phyloP scores from a whole-genome alignment of 2,888 invertebrate species.

The Tipula helvola region DNA sequence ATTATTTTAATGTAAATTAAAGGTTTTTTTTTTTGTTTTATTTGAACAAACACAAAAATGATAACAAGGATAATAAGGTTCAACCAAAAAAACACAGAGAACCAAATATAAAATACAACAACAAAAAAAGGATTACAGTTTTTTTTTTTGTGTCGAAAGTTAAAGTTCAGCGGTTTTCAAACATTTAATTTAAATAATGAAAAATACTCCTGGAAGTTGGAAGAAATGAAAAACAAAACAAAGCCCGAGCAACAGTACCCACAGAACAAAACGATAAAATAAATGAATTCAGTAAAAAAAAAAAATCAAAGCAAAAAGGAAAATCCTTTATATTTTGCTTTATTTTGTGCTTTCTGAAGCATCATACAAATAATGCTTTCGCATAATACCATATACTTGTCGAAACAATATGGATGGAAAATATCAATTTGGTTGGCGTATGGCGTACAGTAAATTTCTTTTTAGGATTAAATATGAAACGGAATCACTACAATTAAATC shows the following conservation, averaged over 20 bases:
- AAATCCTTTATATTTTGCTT: not conserved
- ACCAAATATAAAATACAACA: not conserved
- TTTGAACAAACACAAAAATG: not conserved
- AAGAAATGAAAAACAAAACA: not conserved
- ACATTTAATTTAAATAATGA: slow-evolving; percentile 4
- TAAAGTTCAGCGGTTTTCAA: not conserved
- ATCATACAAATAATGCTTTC: not conserved
- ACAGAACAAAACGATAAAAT: not conserved
- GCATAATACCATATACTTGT: not conserved
- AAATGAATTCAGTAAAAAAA: not conserved
- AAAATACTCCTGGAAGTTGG: not conserved
- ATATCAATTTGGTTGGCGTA: not conserved
- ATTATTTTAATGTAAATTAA: not conserved
- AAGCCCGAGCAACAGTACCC: not conserved
- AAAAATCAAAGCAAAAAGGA: not conserved
- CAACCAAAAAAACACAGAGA: not conserved
- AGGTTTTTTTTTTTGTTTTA: not conserved
- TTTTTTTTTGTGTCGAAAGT: not conserved
- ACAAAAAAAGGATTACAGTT: not conserved
- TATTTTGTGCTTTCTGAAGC: not conserved
- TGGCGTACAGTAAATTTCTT: not conserved
- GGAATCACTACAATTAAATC: too few relatives aligned
- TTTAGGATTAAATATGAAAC: too few relatives aligned
- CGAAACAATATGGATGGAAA: not conserved
- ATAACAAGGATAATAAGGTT: not conserved